A percentile compares a stretch with the other conserved stretches of the same genome.
These are phyloP conservation scores for Pteropus rufus DNA, from an alignment of 2,797 vertebrate species.

Conservation along the genomic window DNA sequence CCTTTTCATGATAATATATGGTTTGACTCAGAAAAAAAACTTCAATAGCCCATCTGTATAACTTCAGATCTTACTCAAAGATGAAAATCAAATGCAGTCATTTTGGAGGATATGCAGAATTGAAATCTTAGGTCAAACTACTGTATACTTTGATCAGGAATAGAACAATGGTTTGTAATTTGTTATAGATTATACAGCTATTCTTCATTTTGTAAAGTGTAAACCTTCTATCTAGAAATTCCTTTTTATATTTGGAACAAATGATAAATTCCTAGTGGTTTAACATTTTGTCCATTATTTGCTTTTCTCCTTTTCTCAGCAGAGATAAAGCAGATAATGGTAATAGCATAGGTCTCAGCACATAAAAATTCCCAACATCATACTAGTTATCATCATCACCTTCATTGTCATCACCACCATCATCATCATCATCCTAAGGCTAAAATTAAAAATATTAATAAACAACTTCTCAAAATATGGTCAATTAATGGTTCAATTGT, in stretches of 20 bases:
- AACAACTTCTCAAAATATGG: not conserved
- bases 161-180: not conserved
- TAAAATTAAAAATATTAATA: not conserved
- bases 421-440: not conserved
- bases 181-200: conserved; percentile 26
- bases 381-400: not conserved
- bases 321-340: not conserved
- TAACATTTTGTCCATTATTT: not conserved
- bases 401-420: not conserved
- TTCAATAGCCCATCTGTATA: conserved; percentile 31
- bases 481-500: not conserved
- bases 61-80: conserved; percentile 66
- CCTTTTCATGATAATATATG: conserved; percentile 48
- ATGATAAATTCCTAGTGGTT: conserved; percentile 7
- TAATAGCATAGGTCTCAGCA: not conserved
- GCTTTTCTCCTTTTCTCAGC: not conserved
- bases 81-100: conserved; percentile 72
- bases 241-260: conserved; percentile 19
- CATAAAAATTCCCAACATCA: not conserved
- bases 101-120: not conserved
- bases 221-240: not conserved
- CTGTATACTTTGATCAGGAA: not conserved
- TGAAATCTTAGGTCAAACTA: not conserved
- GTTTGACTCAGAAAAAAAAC: conserved; percentile 62
- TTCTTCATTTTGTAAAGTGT: conserved; percentile 44